Evolutionary conservation across 2,888 invertebrate genomes (phyloP).

Genomic region (Eubasilissa splendida): DNA sequence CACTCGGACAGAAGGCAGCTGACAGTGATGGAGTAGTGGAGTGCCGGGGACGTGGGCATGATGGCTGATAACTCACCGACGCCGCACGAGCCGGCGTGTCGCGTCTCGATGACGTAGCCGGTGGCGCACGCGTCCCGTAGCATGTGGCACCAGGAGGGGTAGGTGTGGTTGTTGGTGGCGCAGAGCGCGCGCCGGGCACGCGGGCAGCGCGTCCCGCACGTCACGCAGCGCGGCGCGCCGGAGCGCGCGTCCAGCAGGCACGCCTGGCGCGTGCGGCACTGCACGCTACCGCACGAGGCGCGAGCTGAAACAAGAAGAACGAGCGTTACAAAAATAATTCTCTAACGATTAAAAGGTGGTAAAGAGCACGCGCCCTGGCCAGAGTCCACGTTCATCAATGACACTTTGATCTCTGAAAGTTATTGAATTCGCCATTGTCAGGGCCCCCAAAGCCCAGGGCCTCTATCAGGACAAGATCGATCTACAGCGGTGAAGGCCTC

Average conservation of each 20-base stretch:
- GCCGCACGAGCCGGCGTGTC: conserved; percentile 76
- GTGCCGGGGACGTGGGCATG: too few relatives aligned
- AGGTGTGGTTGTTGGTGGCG: conserved; percentile 82
- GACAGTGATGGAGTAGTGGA: too few relatives aligned
- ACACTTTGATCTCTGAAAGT: too few relatives aligned
- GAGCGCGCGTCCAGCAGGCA: conserved; percentile 78
- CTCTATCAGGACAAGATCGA: too few relatives aligned
- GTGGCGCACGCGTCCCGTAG: conserved; percentile 83
- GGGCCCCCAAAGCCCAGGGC: too few relatives aligned
- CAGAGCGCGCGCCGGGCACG: conserved; percentile 70
- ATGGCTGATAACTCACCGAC: conserved; percentile 29
- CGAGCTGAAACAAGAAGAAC: conserved; percentile 67
- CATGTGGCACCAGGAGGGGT: conserved; percentile 86
- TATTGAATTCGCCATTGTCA: too few relatives aligned
- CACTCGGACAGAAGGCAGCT: too few relatives aligned
- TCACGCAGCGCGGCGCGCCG: conserved; percentile 81
- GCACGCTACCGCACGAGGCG: conserved; percentile 78
- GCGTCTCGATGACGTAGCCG: conserved; percentile 80
- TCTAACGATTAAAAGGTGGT: too few relatives aligned
- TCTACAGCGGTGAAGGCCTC: too few relatives aligned
- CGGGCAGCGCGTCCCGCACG: conserved; percentile 77
- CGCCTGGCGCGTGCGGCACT: conserved; percentile 78
- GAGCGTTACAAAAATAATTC: too few relatives aligned
- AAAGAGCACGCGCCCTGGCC: too few relatives aligned
- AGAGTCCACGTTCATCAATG: too few relatives aligned